Conservation (phyloP, 2,797 vertebrate species). For the Lophotriccus pileatus region DNA sequence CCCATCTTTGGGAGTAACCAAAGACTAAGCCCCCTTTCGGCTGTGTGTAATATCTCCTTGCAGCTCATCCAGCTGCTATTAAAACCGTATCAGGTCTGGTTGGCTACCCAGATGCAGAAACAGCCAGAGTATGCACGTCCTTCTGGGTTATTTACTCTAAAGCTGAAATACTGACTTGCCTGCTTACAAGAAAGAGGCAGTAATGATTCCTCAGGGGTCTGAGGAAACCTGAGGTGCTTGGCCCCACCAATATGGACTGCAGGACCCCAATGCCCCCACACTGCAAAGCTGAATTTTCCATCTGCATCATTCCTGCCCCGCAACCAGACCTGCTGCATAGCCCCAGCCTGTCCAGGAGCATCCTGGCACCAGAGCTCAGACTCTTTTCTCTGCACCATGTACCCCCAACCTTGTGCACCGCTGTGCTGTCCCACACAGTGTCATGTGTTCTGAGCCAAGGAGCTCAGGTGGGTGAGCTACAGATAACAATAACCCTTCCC, state of each 20-base stretch:
- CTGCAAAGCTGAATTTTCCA: fast-evolving
- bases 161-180: neutral
- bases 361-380: neutral
- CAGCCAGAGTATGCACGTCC: neutral
- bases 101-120: neutral
- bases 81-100: neutral
- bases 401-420: fast-evolving
- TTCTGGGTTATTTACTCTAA: neutral
- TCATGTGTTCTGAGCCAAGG: fast-evolving
- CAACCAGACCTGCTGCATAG: neutral
- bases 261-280: neutral
- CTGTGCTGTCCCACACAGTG: neutral
- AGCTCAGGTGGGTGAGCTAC: neutral
- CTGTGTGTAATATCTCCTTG: neutral
- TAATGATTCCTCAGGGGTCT: neutral
- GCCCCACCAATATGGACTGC: neutral
- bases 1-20: neutral
- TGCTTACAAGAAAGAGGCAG: neutral
- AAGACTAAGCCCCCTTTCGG: neutral
- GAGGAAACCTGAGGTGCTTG: neutral
- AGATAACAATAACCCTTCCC: fast-evolving
- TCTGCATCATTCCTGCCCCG: neutral
- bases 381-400: neutral
- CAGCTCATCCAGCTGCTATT: neutral
- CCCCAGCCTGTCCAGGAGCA: neutral